Evolutionary conservation across 2,888 invertebrate species (phyloP), one percentile per base, ranked within the genome.

Genomic region (Ischnura elegans): DNA sequence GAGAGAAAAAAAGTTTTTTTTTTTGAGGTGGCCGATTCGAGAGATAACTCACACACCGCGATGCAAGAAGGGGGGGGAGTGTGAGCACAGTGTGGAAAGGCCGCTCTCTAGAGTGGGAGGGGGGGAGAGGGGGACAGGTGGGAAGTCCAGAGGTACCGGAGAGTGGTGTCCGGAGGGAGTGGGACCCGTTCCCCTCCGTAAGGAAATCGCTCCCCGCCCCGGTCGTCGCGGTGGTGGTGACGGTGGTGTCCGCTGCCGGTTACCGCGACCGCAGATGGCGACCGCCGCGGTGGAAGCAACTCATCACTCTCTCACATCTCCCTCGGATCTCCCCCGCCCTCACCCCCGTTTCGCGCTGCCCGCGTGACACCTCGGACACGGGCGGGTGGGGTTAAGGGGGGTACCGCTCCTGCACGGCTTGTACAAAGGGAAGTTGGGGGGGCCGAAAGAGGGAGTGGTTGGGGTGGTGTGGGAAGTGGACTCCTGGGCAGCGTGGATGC

Each of bases 1-100:
- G 61, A 93, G 55, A n/a, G 36, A 93, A 93, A 93, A 93, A 90
- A 87, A 87, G 87, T 87, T n/a, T 51, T 51, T 51, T 51, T 51
- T 51, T 51, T 87, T 47, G 87, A 87, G 87, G 87, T 93, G 87
- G 87, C 86, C 76, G 87, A 66, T 76, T n/a, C 25, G 25, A 76
- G 76, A 76, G 76, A 76, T 76, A 76, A 25, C 76, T 29, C 76
- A 76, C 76, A 29, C 76, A 10, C 13, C 13, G 76, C 76, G 93
- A 86, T 61, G 87, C 86, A n/a, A 29, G 94, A 87, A 87, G 93
- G 93, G 93, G 93, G 93, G 76, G 55, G 84, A 19, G 76, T 66
- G 87, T 93, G 87, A 85, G n/a, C n/a, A n/a, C n/a, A n/a, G 86
- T 46, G 86, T n/a, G 45, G 86, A n/a, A 46, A 86, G 46, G 8